phyloP scores from a whole-genome alignment of 2,888 invertebrate species.

The Acanthoscelides obtectus region DNA sequence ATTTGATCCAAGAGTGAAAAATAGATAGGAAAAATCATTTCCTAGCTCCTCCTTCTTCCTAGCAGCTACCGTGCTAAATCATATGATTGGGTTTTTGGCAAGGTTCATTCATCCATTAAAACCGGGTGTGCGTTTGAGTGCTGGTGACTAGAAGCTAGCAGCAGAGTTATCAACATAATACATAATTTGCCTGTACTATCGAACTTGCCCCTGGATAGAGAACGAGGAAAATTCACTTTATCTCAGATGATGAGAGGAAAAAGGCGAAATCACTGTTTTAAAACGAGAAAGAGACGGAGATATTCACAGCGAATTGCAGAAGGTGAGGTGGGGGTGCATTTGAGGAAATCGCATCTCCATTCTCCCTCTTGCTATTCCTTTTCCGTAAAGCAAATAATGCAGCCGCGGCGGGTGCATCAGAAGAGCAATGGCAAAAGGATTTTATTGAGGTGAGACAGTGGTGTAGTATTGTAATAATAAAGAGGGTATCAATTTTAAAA shows the following conservation, averaged over 20 bases:
- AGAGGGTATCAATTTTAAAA: no score
- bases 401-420: not conserved
- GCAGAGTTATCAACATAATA: no score
- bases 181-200: not conserved
- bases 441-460: not conserved
- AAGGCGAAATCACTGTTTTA: conserved; percentile 19
- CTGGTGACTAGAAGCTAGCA: no score
- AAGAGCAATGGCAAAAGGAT: not conserved
- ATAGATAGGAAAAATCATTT: no score
- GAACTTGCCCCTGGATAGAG: not conserved
- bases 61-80: no score
- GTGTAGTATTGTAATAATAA: not conserved
- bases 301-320: conserved; percentile 2
- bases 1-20: no score
- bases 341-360: not conserved
- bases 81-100: no score
- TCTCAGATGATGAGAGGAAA: conserved; percentile 32
- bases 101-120: no score
- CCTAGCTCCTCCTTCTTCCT: no score
- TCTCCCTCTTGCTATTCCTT: not conserved
- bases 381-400: not conserved
- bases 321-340: not conserved
- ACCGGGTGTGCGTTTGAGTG: no score
- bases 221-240: conserved; percentile 30
- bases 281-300: conserved; percentile 8